Evolutionary conservation across 2,797 vertebrate genomes (phyloP).

Genomic region (Lacerta agilis): DNA sequence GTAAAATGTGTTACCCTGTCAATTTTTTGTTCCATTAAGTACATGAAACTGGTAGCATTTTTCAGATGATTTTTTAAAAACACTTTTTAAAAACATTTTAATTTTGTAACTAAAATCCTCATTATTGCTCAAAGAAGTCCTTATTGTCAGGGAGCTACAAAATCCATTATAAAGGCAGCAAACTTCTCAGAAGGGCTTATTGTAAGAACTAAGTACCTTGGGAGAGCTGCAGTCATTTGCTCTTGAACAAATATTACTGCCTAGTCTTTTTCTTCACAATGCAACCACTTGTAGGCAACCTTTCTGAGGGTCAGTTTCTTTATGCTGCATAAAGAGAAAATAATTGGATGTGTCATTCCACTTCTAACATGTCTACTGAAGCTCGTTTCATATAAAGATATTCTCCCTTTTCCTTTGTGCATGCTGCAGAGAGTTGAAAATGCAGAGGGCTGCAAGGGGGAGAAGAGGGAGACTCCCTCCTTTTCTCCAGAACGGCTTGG

Average conservation of each 20-base stretch:
- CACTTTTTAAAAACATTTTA: not conserved
- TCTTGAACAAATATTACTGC: not conserved
- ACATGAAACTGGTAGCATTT: not conserved
- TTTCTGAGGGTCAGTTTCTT: constrained; percentile 13
- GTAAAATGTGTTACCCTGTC: not conserved
- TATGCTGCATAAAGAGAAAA: constrained; percentile 1
- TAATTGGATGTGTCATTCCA: not conserved
- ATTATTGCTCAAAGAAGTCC: not conserved
- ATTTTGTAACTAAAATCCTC: not conserved
- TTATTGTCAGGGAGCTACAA: not conserved
- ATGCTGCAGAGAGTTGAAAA: too few relatives aligned
- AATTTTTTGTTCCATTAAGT: not conserved
- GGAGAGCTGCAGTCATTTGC: not conserved
- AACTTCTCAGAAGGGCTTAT: not conserved
- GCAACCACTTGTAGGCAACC: not conserved
- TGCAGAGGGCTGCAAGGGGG: too few relatives aligned
- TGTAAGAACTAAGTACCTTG: not conserved
- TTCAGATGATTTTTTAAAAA: not conserved
- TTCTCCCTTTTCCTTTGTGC: not conserved
- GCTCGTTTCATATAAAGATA: not conserved
- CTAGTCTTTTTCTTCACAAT: not conserved
- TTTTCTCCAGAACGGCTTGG: not conserved
- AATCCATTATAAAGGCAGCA: not conserved
- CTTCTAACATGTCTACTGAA: not conserved
- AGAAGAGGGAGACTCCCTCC: not conserved